Evolutionary conservation across 1,140 invertebrate species (phyloP), one percentile per base, ranked within the genome.

Genomic region (Anagrus nilaparvatae): DNA sequence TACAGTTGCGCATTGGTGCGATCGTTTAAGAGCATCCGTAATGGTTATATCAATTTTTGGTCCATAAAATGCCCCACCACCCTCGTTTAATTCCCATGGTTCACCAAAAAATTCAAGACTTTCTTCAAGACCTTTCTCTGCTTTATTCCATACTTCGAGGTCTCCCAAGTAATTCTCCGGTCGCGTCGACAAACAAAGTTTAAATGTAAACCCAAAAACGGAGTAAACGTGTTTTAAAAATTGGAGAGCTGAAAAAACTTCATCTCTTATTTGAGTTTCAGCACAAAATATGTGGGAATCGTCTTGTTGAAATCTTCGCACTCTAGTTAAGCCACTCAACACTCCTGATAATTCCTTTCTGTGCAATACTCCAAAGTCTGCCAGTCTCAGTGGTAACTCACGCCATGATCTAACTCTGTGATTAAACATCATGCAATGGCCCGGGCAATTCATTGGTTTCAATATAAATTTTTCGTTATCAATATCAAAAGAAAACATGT

Each of bases 371-470:
- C 96, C 96, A 73, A 99, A 99, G 65, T 99, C 96, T 1, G 96
- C 95, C 65, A 96, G 73, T 21, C 96, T 76, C 4, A 99, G 59
- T 0, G 96, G 96, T 49, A 99, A 63, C 63, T 99, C 95, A 29
- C 91, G 76, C 90, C 94, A 97, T 0, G 95, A 97, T 21, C 91
- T 87, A 75, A 49, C 84, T 78, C 63, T 46, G 10, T 61, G 58
- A 14, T 60, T 63, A 18, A 63, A 67, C 43, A 76, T 71, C 73
- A 72, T 82, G 76, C 91, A 97, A 68, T 97, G 93, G 1, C 94
- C 94, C 0, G 96, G 96, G 60, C 97, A 99, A 63, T 99, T 99
- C 97, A 99, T 99, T 0, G 97, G 97, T 60, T 99, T 99, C 40
- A 99, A 67, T 0, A 89, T 95, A 71, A 86, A 99, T n/a, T 77